phyloP scores from a whole-genome alignment of 1,140 invertebrate genomes.

The Nephila pilipes region DNA sequence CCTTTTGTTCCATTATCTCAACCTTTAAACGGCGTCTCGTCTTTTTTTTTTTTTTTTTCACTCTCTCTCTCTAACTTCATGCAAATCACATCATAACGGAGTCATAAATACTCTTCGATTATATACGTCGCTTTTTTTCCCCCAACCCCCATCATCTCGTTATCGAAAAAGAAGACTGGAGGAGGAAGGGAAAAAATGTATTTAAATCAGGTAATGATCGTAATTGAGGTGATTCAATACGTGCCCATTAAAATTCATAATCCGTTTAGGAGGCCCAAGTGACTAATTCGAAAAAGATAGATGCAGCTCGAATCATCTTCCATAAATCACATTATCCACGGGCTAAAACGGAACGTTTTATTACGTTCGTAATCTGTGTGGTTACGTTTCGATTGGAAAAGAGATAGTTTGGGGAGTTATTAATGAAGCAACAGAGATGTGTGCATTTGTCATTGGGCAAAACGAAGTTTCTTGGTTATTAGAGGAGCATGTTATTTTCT shows the following conservation, averaged over 20 bases:
- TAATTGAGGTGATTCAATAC: slow-evolving; percentile 73
- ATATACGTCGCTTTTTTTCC: background rate
- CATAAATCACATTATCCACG: slow-evolving; percentile 73
- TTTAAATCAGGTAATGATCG: slow-evolving; percentile 74
- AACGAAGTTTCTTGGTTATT: background rate
- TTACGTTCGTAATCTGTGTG: slow-evolving; percentile 67
- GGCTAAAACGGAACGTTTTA: slow-evolving; percentile 61
- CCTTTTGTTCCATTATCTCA: background rate
- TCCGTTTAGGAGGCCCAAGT: slow-evolving; percentile 73
- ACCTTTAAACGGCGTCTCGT: background rate
- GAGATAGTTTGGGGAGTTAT: slow-evolving; percentile 44
- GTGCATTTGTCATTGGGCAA: slow-evolving; percentile 58
- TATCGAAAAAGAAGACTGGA: slow-evolving; percentile 26
- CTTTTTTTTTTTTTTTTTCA: background rate
- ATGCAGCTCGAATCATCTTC: slow-evolving; percentile 44
- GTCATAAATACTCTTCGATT: slow-evolving; percentile 63
- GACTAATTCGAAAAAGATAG: slow-evolving; percentile 76
- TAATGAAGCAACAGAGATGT: slow-evolving; percentile 59
- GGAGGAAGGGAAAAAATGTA: slow-evolving; percentile 46
- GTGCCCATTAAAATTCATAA: slow-evolving; percentile 75
- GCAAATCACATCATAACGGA: slow-evolving; percentile 46
- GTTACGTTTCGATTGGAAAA: slow-evolving; percentile 67
- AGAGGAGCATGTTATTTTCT: background rate
- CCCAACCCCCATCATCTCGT: slow-evolving; percentile 7
- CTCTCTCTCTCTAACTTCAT: background rate